Percentiles rank a stretch among this genome's conserved stretches.
These are phyloP conservation scores for Vidua macroura DNA, from an alignment of 2,113 vertebrate genomes.

Conservation along the genomic window DNA sequence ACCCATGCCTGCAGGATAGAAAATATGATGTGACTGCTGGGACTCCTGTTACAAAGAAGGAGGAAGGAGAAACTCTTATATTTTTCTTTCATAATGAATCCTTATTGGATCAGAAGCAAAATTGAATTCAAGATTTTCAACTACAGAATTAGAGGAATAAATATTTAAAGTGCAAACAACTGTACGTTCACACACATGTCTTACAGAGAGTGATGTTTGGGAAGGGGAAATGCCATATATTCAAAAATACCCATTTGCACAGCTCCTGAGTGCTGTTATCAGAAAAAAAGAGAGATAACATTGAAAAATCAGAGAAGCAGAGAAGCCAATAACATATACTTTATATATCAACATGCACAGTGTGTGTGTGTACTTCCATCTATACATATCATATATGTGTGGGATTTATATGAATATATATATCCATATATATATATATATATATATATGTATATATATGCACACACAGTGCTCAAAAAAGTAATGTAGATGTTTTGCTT, in stretches of 20 bases:
- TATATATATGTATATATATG: no score
- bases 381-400: neutral
- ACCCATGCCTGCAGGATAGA: neutral
- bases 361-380: neutral
- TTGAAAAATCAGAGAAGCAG: neutral
- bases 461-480: neutral
- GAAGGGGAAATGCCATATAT: neutral
- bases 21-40: neutral
- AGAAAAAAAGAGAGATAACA: neutral
- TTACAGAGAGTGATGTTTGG: neutral
- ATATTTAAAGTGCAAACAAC: neutral
- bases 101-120: neutral
- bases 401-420: neutral
- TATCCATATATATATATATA: no score
- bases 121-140: neutral
- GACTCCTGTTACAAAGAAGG: neutral
- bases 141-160: neutral
- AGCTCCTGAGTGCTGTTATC: neutral
- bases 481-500: neutral
- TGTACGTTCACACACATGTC: neutral
- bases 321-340: neutral
- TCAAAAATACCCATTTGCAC: neutral
- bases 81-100: neutral
- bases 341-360: neutral
- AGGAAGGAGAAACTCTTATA: neutral